These are phyloP conservation scores for Tragopan temminckii DNA, from an alignment of 2,797 vertebrate species.

Conservation along the genomic window DNA sequence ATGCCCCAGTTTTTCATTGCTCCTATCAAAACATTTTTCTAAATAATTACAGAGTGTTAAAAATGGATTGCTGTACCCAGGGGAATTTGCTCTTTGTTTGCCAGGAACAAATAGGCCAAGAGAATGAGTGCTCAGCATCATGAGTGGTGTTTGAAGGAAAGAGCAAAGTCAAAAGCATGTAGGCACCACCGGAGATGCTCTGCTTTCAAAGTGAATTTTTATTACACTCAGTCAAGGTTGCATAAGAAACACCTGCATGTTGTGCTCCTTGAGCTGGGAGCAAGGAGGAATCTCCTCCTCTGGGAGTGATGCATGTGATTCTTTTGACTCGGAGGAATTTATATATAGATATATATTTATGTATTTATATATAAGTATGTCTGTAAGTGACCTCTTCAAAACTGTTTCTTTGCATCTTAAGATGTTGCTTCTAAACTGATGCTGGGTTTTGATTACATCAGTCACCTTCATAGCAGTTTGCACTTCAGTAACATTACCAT, in stretches of 20 bases:
- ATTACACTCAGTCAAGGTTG: neutral
- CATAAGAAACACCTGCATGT: neutral
- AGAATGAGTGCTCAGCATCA: constrained; percentile 67
- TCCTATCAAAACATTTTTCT: constrained; percentile 66
- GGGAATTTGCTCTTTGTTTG: constrained; percentile 68
- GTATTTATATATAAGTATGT: neutral
- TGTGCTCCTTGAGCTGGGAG: neutral
- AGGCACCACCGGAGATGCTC: constrained; percentile 5
- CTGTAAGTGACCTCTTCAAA: constrained; percentile 38
- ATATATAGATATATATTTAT: neutral
- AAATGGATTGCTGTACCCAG: constrained; percentile 68
- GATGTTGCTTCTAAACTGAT: neutral
- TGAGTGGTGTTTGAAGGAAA: constrained; percentile 67
- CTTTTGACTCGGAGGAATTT: neutral
- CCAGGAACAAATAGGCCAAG: constrained; percentile 72
- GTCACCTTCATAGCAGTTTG: constrained; percentile 13
- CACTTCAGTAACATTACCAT: neutral
- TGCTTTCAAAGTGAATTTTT: constrained; percentile 37
- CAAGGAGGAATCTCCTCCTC: neutral
- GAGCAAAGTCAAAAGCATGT: constrained; percentile 69
- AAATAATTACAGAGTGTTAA: constrained; percentile 72
- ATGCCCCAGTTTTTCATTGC: constrained; percentile 57
- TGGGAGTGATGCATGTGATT: neutral
- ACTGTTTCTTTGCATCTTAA: neutral
- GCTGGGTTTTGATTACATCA: neutral